Percentiles rank a stretch among this genome's conserved stretches.
These are phyloP conservation scores for Columba livia DNA, from an alignment of 2,113 vertebrate species.

Conservation along the genomic window DNA sequence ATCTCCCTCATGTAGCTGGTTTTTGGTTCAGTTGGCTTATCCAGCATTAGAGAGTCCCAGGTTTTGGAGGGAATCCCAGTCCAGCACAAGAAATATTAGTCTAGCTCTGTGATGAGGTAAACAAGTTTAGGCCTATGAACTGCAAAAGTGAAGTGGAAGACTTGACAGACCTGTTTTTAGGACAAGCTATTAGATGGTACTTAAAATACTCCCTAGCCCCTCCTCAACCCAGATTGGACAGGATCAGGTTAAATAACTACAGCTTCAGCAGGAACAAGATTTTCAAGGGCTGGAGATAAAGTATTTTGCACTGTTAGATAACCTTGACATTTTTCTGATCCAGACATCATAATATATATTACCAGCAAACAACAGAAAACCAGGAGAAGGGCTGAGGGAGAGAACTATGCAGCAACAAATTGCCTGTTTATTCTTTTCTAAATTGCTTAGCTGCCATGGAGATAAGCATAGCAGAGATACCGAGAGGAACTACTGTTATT, in stretches of 20 bases:
- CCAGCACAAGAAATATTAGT: neutral
- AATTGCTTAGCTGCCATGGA: constrained; percentile 44
- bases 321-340: neutral
- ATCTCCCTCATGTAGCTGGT: accelerated
- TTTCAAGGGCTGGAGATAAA: neutral
- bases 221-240: neutral
- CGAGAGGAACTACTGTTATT: neutral
- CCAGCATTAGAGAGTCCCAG: neutral
- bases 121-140: neutral
- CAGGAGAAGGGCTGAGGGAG: neutral
- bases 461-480: constrained; percentile 5
- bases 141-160: neutral
- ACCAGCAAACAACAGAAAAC: neutral
- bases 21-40: neutral
- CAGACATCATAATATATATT: neutral
- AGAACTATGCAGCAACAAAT: neutral
- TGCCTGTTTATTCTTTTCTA: constrained; percentile 26
- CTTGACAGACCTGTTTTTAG: neutral
- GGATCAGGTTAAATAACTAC: neutral
- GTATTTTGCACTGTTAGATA: neutral
- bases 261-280: neutral
- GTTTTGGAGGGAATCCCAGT: neutral
- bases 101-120: neutral
- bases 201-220: neutral
- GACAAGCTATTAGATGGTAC: neutral